phyloP scores from a whole-genome alignment of 2,113 vertebrate species.

The Chaenocephalus aceratus region DNA sequence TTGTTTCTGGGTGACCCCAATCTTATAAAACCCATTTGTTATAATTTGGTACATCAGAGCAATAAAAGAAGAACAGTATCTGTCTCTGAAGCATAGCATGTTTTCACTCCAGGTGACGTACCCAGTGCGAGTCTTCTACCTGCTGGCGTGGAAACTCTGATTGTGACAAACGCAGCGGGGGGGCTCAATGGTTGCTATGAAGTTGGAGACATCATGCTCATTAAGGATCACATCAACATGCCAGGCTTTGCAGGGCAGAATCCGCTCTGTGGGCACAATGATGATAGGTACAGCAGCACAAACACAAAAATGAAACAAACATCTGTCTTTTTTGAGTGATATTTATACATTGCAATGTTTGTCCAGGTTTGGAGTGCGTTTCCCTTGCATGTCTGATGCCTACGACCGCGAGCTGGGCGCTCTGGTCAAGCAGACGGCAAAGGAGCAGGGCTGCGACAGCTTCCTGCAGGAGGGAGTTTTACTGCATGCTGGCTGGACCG shows the following conservation, averaged over 20 bases:
- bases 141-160: slow-evolving; percentile 82
- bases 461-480: slow-evolving; percentile 83
- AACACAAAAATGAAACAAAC: neutral
- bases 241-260: slow-evolving; percentile 84
- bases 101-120: slow-evolving; percentile 80
- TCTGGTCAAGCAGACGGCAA: slow-evolving; percentile 67
- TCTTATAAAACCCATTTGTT: slow-evolving; percentile 12
- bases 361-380: slow-evolving; percentile 83
- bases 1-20: neutral
- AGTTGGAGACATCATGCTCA: slow-evolving; percentile 86
- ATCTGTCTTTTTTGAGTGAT: neutral
- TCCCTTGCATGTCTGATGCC: slow-evolving; percentile 86
- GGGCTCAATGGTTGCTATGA: slow-evolving; percentile 76
- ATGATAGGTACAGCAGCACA: slow-evolving; percentile 73
- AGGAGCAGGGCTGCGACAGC: slow-evolving; percentile 65
- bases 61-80: neutral
- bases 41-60: neutral
- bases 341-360: neutral
- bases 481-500: slow-evolving; percentile 85
- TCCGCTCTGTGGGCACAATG: slow-evolving; percentile 83
- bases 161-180: slow-evolving; percentile 86
- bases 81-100: neutral
- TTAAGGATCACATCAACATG: slow-evolving; percentile 87
- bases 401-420: slow-evolving; percentile 77
- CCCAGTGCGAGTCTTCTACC: slow-evolving; percentile 83